phyloP scores from a whole-genome alignment of 1,140 invertebrate genomes.

The Myzus persicae region DNA sequence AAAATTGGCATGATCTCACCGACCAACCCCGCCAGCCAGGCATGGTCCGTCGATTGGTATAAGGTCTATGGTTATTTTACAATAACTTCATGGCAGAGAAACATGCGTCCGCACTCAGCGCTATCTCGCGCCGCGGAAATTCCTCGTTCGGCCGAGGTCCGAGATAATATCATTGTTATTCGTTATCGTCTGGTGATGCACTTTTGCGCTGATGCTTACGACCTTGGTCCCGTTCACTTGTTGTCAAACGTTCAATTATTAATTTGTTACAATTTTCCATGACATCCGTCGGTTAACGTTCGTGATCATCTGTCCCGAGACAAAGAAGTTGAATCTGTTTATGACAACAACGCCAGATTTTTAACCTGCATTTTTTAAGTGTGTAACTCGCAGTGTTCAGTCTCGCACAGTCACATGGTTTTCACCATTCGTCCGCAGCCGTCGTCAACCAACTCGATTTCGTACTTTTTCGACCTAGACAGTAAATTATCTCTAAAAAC shows the following conservation, averaged over 20 bases:
- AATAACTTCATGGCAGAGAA: too few relatives aligned
- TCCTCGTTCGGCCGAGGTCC: neutral
- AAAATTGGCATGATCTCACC: too few relatives aligned
- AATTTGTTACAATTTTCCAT: neutral
- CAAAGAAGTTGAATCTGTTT: neutral
- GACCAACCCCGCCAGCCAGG: too few relatives aligned
- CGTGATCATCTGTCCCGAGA: neutral
- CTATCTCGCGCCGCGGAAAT: neutral
- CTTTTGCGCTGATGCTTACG: neutral
- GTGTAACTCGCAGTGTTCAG: neutral
- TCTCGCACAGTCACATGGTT: neutral
- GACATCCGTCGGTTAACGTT: neutral
- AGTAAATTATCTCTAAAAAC: neutral
- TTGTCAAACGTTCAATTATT: neutral
- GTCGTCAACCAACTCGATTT: neutral
- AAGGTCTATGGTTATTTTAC: too few relatives aligned
- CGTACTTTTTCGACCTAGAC: neutral
- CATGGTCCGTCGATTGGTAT: too few relatives aligned
- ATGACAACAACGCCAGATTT: slow-evolving; percentile 5
- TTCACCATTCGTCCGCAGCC: neutral
- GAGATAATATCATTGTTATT: neutral
- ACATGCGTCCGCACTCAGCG: too few relatives aligned
- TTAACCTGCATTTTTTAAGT: neutral
- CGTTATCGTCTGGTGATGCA: neutral
- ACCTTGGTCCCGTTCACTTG: neutral